Percentiles rank a stretch among this genome's conserved stretches.
phyloP scores from a whole-genome alignment of 1,140 invertebrate genomes.

The Dendroctonus valens region DNA sequence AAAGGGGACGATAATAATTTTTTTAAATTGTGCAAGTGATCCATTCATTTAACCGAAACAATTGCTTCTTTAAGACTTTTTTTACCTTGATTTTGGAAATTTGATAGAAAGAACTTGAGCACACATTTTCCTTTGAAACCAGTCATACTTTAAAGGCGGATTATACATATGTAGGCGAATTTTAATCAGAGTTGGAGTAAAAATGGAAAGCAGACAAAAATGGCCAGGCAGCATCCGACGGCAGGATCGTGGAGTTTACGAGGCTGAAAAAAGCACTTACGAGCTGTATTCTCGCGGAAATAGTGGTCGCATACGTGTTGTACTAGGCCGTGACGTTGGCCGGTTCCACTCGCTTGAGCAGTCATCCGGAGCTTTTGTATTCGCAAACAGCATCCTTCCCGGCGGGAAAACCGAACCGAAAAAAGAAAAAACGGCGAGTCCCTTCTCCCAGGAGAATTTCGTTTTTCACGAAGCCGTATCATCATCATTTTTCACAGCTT shows the following conservation, averaged over 20 bases:
- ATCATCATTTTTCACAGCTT: conserved; percentile 51
- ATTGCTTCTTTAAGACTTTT: too few relatives aligned
- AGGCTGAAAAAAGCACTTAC: conserved; percentile 50
- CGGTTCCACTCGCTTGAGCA: conserved; percentile 40
- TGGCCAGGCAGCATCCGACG: too few relatives aligned
- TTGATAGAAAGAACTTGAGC: too few relatives aligned
- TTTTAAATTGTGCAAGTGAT: too few relatives aligned
- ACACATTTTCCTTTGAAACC: too few relatives aligned
- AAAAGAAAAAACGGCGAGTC: conserved; percentile 18
- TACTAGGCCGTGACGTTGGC: conserved; percentile 37
- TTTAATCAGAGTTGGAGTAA: too few relatives aligned
- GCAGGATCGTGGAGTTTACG: background rate
- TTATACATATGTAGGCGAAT: too few relatives aligned
- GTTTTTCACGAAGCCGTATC: conserved; percentile 47
- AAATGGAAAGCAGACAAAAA: too few relatives aligned
- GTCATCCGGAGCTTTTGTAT: conserved; percentile 29
- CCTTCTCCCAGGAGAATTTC: conserved; percentile 42
- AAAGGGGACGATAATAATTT: too few relatives aligned
- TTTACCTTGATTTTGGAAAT: too few relatives aligned
- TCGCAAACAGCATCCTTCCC: conserved; percentile 27
- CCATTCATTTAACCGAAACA: too few relatives aligned
- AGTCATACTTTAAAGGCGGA: too few relatives aligned
- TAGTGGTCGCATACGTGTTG: conserved; percentile 43
- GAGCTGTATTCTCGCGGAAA: conserved; percentile 47
- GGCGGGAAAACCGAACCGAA: conserved; percentile 11